phyloP scores from a whole-genome alignment of 2,888 invertebrate genomes.

The Volucella inanis region DNA sequence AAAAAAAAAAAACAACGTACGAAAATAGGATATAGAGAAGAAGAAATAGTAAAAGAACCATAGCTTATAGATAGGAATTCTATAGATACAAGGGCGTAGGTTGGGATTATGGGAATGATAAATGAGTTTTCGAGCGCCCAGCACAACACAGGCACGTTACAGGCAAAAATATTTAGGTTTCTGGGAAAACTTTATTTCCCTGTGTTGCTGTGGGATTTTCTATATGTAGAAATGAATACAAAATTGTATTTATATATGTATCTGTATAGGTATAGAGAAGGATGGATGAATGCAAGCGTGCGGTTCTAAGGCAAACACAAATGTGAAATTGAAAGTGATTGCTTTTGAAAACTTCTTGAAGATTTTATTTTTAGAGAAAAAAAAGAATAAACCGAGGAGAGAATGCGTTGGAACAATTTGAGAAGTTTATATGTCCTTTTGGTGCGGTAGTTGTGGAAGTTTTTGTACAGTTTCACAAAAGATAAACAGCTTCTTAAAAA shows the following conservation, averaged over 20 bases:
- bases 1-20: constrained; percentile 4
- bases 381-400: neutral
- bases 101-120: constrained; percentile 67
- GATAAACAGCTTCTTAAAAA: neutral
- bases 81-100: constrained; percentile 65
- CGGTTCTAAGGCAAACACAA: constrained; percentile 18
- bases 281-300: constrained; percentile 29
- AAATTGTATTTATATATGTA: neutral
- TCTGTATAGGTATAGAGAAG: constrained; percentile 10
- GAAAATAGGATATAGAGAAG: constrained; percentile 20
- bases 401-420: constrained; percentile 3
- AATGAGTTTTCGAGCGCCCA: constrained; percentile 64
- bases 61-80: constrained; percentile 65
- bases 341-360: constrained; percentile 66
- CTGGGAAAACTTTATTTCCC: constrained; percentile 72
- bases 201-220: neutral
- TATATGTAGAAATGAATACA: constrained; percentile 16
- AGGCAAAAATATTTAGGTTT: constrained; percentile 71
- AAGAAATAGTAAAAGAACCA: constrained; percentile 32
- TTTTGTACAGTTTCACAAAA: constrained; percentile 66
- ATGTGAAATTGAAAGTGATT: constrained; percentile 68
- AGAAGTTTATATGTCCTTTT: constrained; percentile 38
- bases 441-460: constrained; percentile 24
- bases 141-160: constrained; percentile 20
- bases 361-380: constrained; percentile 52